phyloP scores from a whole-genome alignment of 2,888 invertebrate species.

The Phlogophora meticulosa region DNA sequence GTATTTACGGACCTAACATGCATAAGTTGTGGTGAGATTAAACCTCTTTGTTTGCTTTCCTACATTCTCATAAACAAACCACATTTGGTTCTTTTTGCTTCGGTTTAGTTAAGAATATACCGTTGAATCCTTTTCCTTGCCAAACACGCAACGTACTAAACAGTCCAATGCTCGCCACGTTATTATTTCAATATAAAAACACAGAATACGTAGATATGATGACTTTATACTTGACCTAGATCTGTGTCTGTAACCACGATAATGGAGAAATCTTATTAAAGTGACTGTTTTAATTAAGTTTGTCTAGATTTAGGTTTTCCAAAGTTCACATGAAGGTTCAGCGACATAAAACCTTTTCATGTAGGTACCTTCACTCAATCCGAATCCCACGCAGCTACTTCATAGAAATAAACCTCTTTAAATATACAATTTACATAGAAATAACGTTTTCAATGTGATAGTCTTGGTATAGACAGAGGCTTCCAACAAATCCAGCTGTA shows the following conservation, averaged over 20 bases:
- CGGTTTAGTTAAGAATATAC: background rate
- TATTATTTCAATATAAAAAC: background rate
- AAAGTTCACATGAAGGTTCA: constrained; percentile 13
- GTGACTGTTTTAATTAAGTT: background rate
- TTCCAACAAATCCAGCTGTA: constrained; percentile 39
- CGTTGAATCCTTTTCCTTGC: background rate
- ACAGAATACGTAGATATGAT: too few species aligned
- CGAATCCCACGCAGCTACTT: constrained; percentile 15
- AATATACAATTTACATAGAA: constrained; percentile 56
- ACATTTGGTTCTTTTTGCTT: background rate
- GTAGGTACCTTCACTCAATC: constrained; percentile 34
- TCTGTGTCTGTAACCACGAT: background rate
- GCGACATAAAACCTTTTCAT: constrained; percentile 32
- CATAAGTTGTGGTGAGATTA: constrained; percentile 1
- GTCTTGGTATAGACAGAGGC: constrained; percentile 43
- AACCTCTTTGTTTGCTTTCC: constrained; percentile 6
- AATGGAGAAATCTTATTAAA: background rate
- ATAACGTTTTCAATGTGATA: constrained; percentile 48
- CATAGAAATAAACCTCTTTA: constrained; percentile 47
- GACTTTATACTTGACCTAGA: background rate
- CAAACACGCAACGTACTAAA: background rate
- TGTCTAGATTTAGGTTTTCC: background rate
- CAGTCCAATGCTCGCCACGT: background rate
- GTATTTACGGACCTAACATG: background rate
- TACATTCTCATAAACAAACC: constrained; percentile 5